Evolutionary conservation across 2,113 vertebrate species (phyloP), one percentile per base, ranked within the genome.

Genomic region (Microcebus lehilahytsara): DNA sequence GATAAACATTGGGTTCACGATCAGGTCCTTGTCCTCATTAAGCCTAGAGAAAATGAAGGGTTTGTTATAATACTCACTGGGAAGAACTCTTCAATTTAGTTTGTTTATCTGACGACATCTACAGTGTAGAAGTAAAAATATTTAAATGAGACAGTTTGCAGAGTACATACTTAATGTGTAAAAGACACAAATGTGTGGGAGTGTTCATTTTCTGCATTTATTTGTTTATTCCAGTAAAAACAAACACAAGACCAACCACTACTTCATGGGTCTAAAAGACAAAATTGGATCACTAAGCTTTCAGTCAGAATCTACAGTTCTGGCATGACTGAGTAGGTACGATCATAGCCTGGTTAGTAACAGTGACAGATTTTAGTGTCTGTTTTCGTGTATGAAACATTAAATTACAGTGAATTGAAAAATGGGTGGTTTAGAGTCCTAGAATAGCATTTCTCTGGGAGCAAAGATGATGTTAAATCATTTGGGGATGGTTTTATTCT

Each of bases 331-430:
- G 94, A 97, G 49, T 96, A 91, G 93, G 9, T 95, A n/a, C 92
- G 49, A 92, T 97, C 97, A 97, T 53, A 96, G 77, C 75, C 86
- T 97, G 95, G 92, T 98, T 86, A 91, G 75, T 96, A 92, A 91
- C 96, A 97, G 98, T 23, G 4, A 91, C 96, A 94, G 81, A 97
- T 98, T 97, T 96, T 97, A 58, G 96, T 96, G 94, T 84, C 86
- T 60, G 62, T 98, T 97, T 98, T 98, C 98, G 96, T 87, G 89
- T 96, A 66, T 85, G 92, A 98, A 97, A 94, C 90, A 96, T 60
- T 96, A 96, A 98, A 98, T 98, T 98, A 98, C 56, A 84, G 80
- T 97, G 87, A 81, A 9, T 94, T 79, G 71, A 97, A 98, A 93
- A 46, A 1, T 88, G 42, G 84, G 71, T 77, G 91, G 84, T 95